Percentiles rank a stretch among this genome's conserved stretches.
phyloP scores from a whole-genome alignment of 2,797 vertebrate genomes.

The Phataginus tetradactyla region DNA sequence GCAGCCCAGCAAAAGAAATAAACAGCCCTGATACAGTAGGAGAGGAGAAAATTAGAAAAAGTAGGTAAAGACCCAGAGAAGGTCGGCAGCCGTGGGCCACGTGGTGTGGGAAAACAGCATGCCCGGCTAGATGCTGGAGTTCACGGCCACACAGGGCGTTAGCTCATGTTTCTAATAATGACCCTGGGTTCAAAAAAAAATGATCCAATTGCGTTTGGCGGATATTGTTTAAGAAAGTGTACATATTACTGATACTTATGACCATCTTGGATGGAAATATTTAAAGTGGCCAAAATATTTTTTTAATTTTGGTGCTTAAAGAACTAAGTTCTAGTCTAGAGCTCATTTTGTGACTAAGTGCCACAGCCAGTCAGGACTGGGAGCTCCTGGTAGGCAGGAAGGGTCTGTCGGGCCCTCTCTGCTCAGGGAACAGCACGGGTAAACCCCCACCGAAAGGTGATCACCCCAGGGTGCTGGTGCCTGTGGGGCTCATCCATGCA shows the following conservation, averaged over 20 bases:
- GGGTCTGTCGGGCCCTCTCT: background rate
- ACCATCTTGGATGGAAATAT: background rate
- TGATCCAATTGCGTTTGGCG: background rate
- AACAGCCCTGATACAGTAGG: background rate
- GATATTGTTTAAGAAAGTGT: background rate
- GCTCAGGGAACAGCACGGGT: background rate
- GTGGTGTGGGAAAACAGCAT: background rate
- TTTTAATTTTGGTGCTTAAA: background rate
- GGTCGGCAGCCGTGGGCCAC: background rate
- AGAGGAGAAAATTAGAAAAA: background rate
- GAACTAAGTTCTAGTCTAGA: background rate
- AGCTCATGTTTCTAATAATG: background rate
- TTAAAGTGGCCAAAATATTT: background rate
- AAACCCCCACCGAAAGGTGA: background rate
- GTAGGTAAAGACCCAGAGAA: background rate
- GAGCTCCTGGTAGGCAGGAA: background rate
- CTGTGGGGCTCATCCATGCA: background rate
- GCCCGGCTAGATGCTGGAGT: background rate
- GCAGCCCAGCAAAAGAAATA: background rate
- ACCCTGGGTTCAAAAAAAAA: background rate
- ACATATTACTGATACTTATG: background rate
- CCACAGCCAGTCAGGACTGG: background rate
- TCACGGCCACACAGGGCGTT: background rate
- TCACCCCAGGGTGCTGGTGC: background rate
- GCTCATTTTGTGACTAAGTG: background rate